Evolutionary conservation across 2,113 vertebrate genomes (phyloP), one percentile per base, ranked within the genome.

Genomic region (Ophthalmolycus amberensis): DNA sequence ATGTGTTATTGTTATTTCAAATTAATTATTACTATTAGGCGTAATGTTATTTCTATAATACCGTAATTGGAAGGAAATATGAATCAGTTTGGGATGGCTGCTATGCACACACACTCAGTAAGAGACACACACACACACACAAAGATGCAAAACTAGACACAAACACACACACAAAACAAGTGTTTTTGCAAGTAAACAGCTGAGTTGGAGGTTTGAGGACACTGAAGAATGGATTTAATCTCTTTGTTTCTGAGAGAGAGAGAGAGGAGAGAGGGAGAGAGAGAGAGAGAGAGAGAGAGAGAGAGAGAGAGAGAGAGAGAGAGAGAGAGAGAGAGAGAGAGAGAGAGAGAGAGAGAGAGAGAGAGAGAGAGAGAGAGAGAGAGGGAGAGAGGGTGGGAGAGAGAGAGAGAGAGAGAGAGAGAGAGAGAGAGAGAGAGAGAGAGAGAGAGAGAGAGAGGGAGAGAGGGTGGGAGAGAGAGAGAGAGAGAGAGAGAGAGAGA

Each of bases 171-270:
- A 82, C 48, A 80, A 54, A 89, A 85, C 81, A 80, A 90, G 64
- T 59, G 29, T 75, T 85, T 85, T 86, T 81, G 71, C 58, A 74
- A 85, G 77, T 76, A 87, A 90, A 87, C 74, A 90, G 92, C 92
- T 93, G 92, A 92, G 90, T 76, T 88, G 69, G 84, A 86, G 73
- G 52, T 92, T 88, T 88, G 56, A 88, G 66, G 91, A 92, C 92
- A 93, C 90, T 93, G 93, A 94, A 83, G 89, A 91, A 94, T 93
- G 91, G 86, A 91, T 93, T 92, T 93, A 92, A 94, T 93, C 92
- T 91, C 58, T 90, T 18, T 75, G 80, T 88, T 86, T 86, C 80
- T 70, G 60, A 75, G 50, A 67, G 56, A 77, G 71, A 88, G 63
- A 42, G 76, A 62, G 46, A 29, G n/a, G n/a, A n/a, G n/a, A n/a